Percentiles rank a stretch among this genome's conserved stretches.
These are phyloP conservation scores for Sinonovacula constricta DNA, from an alignment of 1,140 invertebrate genomes.

Conservation along the genomic window DNA sequence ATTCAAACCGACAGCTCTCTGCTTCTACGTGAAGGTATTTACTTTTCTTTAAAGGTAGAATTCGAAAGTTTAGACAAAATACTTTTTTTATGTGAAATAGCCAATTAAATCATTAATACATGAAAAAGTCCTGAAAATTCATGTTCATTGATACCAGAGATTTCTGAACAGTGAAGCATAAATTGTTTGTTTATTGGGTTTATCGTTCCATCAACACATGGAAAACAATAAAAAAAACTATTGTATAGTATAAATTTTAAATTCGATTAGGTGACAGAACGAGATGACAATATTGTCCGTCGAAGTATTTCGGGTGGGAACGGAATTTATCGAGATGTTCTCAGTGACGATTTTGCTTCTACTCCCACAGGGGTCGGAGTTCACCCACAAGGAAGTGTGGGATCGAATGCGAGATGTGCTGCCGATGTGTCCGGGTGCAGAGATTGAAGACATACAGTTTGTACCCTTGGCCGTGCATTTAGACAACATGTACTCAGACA, in stretches of 20 bases:
- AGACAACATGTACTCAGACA: constrained; percentile 25
- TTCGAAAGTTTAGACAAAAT: too few relatives aligned
- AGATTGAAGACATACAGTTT: constrained; percentile 22
- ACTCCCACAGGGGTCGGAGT: constrained; percentile 2
- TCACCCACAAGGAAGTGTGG: constrained; percentile 27
- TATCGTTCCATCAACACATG: too few relatives aligned
- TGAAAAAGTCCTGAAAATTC: too few relatives aligned
- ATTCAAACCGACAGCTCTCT: constrained; percentile 30
- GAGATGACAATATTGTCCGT: too few relatives aligned
- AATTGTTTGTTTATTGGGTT: too few relatives aligned
- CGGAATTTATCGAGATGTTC: background rate
- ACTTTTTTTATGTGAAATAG: too few relatives aligned
- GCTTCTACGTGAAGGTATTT: constrained; percentile 37
- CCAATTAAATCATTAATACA: too few relatives aligned
- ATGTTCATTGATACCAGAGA: too few relatives aligned
- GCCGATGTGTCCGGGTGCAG: constrained; percentile 5
- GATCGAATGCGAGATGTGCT: constrained; percentile 18
- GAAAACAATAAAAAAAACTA: too few relatives aligned
- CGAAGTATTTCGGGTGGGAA: background rate
- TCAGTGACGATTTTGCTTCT: background rate
- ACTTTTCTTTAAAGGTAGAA: too few relatives aligned
- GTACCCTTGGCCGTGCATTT: constrained; percentile 37
- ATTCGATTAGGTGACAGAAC: background rate
- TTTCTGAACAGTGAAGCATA: too few relatives aligned
- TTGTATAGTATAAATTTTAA: too few relatives aligned